Evolutionary conservation across 1,140 invertebrate genomes (phyloP).

Genomic region (Drosophila kurseongensis): DNA sequence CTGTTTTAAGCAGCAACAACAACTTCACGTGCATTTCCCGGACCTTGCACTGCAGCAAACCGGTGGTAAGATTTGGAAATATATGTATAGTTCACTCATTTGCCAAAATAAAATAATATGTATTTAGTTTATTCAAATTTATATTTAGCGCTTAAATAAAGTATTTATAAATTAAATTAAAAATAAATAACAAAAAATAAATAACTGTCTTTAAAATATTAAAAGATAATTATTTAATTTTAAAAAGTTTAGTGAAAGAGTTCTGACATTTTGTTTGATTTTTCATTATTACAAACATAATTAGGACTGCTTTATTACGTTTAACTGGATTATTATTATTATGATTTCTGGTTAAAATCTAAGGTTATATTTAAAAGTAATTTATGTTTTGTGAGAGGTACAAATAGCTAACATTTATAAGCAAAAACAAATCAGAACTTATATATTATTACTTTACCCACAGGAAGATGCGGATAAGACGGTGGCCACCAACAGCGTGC

Average conservation of each 20-base stretch:
- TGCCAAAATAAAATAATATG: no score
- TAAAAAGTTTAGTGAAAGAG: no score
- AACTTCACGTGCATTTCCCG: constrained; percentile 49
- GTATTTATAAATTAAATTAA: no score
- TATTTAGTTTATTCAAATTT: no score
- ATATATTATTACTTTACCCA: neutral
- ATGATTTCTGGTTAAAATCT: neutral
- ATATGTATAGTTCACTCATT: no score
- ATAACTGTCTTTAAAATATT: no score
- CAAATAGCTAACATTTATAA: neutral
- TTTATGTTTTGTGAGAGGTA: neutral
- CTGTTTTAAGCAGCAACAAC: constrained; percentile 32
- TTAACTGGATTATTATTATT: neutral
- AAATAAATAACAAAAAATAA: no score
- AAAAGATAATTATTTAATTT: no score
- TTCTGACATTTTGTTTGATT: no score
- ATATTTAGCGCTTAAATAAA: no score
- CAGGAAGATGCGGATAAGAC: constrained; percentile 46
- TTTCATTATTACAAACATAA: no score
- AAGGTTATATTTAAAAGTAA: neutral
- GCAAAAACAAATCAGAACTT: neutral
- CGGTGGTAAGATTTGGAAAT: neutral
- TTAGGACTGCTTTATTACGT: no score
- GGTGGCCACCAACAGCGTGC: constrained; percentile 45
- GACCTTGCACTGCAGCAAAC: constrained; percentile 16